A percentile compares a stretch with the other conserved stretches of the same genome.
These are phyloP conservation scores for Spinibarbus caldwelli DNA, from an alignment of 2,797 vertebrate species.

Conservation along the genomic window DNA sequence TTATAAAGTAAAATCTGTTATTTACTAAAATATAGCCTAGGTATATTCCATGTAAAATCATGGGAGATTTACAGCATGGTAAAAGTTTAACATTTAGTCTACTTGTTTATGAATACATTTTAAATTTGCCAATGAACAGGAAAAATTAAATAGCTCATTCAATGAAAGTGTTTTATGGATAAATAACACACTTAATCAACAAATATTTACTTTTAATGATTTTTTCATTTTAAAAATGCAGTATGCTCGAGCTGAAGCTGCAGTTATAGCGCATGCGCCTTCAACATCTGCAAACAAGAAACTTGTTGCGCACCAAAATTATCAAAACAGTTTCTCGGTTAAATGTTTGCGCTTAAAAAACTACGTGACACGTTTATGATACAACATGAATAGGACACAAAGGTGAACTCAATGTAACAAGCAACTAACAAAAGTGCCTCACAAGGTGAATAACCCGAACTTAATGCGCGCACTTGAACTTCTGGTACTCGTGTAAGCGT, in stretches of 20 bases:
- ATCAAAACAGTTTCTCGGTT: not conserved
- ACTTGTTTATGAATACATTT: too few species aligned
- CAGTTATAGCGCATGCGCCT: not conserved
- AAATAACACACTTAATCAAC: not conserved
- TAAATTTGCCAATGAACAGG: not conserved
- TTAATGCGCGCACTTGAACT: not conserved
- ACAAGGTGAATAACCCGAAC: not conserved
- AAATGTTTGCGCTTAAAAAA: not conserved
- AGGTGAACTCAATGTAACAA: not conserved
- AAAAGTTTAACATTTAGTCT: not conserved
- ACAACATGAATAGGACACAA: not conserved
- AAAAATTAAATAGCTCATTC: not conserved
- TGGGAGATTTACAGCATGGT: not conserved
- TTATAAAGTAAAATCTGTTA: too few species aligned
- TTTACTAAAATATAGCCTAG: too few species aligned
- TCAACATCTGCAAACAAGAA: not conserved
- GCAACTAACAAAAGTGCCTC: not conserved
- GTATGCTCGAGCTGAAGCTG: not conserved
- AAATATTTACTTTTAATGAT: too few species aligned
- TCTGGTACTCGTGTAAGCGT: not conserved
- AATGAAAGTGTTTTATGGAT: not conserved
- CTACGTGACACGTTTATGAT: not conserved
- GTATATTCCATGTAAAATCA: too few species aligned
- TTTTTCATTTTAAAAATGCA: not conserved
- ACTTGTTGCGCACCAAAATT: too few species aligned